Evolutionary conservation across 1,140 invertebrate species (phyloP), one percentile per base, ranked within the genome.

Genomic region (Nomia melanderi): DNA sequence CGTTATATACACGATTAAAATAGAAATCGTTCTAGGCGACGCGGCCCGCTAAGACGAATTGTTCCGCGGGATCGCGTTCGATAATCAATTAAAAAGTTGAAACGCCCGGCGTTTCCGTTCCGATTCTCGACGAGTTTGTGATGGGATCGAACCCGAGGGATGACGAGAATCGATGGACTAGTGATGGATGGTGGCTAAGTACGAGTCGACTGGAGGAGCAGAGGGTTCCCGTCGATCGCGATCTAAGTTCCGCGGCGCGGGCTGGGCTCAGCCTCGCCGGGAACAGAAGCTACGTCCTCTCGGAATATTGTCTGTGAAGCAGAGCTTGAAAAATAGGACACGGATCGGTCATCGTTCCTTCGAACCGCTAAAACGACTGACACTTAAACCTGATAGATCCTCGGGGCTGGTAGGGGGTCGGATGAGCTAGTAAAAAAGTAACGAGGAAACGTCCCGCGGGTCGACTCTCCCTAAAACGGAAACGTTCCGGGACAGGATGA

Each of bases 191-290:
- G n/a, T n/a, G 79, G 7, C 44, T 69, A 62, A 8, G 59, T 59
- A 29, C 60, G 66, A 85, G 78, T 77, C 77, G 79, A 81, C 47
- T 78, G 72, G 75, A 85, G 78, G 62, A 83, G 76, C 75, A 44
- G 14, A 29, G 71, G 75, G 81, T 85, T 79, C 8, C 8, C 20
- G 29, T 33, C 57, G 57, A 66, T 67, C 66, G 47, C 64, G 79
- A 66, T 78, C 69, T 69, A 36, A 29, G 36, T 6, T 31, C 9
- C 1, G 1, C 27, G 44, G 63, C 6, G n/a, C 2, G 31, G n/a
- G n/a, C n/a, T n/a, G n/a, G n/a, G n/a, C n/a, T n/a, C n/a, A n/a
- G n/a, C n/a, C n/a, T n/a, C n/a, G n/a, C n/a, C 20, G 27, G 60
- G 33, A 59, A 33, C 39, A 44, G 17, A 67, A 69, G n/a, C 65